A percentile compares a stretch with the other conserved stretches of the same genome.
These are phyloP conservation scores for Etheostoma nigrum DNA, from an alignment of 2,797 vertebrate species.

Conservation along the genomic window DNA sequence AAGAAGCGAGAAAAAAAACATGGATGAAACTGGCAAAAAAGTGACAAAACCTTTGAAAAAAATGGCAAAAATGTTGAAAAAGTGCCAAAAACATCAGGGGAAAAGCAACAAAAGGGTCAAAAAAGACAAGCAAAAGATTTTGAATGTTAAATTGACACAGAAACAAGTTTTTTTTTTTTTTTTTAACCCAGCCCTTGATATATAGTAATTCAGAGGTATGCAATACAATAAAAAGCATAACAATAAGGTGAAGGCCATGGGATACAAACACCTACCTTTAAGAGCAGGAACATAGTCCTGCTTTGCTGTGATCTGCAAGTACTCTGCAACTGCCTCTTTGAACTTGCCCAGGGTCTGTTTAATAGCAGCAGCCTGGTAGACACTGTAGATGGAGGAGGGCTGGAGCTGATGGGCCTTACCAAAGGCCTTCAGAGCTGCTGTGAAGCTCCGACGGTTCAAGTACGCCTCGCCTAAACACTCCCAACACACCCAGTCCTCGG, in stretches of 20 bases:
- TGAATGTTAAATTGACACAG: too few species aligned
- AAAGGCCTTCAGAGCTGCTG: slow-evolving; percentile 94
- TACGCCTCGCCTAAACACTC: slow-evolving; percentile 97
- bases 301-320: slow-evolving; percentile 88
- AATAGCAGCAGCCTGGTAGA: slow-evolving; percentile 94
- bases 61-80: too few species aligned
- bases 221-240: background rate
- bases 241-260: background rate
- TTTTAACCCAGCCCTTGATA: too few species aligned
- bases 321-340: slow-evolving; percentile 90
- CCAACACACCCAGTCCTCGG: slow-evolving; percentile 96
- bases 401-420: slow-evolving; percentile 92
- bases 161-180: too few species aligned
- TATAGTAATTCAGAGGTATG: background rate
- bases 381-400: slow-evolving; percentile 91
- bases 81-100: too few species aligned
- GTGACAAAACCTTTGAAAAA: too few species aligned
- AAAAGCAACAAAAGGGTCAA: too few species aligned
- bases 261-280: slow-evolving; percentile 87
- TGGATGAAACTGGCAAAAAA: too few species aligned
- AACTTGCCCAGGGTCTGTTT: slow-evolving; percentile 95
- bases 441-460: slow-evolving; percentile 93
- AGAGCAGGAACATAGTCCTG: slow-evolving; percentile 96
- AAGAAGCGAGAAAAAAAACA: too few species aligned
- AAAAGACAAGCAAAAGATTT: too few species aligned